Evolutionary conservation across 2,888 invertebrate genomes (phyloP), one percentile per base, ranked within the genome.

Genomic region (Fragum fragum): DNA sequence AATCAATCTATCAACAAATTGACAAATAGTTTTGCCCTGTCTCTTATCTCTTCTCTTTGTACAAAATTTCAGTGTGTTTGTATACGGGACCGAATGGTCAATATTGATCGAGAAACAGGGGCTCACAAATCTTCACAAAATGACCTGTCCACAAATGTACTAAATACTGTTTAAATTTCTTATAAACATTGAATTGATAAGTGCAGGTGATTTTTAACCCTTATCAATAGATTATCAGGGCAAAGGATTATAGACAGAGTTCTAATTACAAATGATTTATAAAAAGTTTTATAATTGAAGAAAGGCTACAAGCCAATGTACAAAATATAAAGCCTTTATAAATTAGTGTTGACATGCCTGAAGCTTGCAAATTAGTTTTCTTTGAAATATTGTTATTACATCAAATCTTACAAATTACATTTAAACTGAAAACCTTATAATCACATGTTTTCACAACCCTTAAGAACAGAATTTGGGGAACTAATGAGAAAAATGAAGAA

Each of bases 121-220:
- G n/a, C 16, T 42, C 36, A 42, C 66, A 66, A 66, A 66, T 66
- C 66, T 66, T n/a, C 42, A 42, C 66, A 66, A 23, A 66, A 66
- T 66, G 66, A 66, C 66, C 66, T 26, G 66, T 66, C 66, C 66
- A 66, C 18, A 16, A 5, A 42, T 42, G 66, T 39, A 21, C 42
- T 66, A 66, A 66, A 66, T 66, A 66, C 66, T 26, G 21, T n/a
- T 42, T 66, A 36, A 66, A 66, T 66, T 66, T n/a, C 66, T 42
- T 39, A 66, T 32, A 66, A 66, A 66, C 36, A 66, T 66, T 36
- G 6, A 9, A 42, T 18, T 42, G 66, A 66, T 66, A 66, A 66
- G 66, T 66, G 42, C 11, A 26, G 21, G 66, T 42, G 66, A 42
- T 66, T 66, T 66, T 42, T 3, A 42, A 32, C 66, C 66, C 66